Evolutionary conservation across 2,797 vertebrate genomes (phyloP).

Genomic region (Cirrhinus mrigala): DNA sequence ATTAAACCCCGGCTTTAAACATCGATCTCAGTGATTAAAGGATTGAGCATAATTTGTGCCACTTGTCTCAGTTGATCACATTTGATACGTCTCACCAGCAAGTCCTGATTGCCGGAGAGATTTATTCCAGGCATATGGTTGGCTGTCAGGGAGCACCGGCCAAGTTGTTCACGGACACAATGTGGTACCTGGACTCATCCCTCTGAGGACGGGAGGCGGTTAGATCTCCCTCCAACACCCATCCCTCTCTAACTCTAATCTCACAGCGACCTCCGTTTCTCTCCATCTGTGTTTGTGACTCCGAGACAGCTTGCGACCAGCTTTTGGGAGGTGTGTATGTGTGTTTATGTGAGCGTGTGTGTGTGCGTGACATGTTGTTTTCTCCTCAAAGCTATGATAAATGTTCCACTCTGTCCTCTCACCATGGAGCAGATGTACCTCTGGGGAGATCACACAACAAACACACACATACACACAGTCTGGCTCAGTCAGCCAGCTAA

Average conservation of each 20-base stretch:
- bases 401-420: conserved; percentile 55
- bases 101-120: conserved; percentile 17
- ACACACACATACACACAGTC: conserved; percentile 39
- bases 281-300: conserved; percentile 52
- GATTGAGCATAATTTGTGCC: conserved; percentile 17
- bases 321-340: conserved; percentile 31
- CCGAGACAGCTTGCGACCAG: conserved; percentile 42
- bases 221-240: conserved; percentile 26
- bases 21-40: conserved; percentile 25
- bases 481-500: conserved; percentile 44
- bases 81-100: background rate
- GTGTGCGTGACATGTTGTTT: conserved; percentile 33
- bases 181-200: conserved; percentile 18
- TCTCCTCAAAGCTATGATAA: conserved; percentile 58
- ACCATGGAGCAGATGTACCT: conserved; percentile 53
- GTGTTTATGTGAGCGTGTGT: conserved; percentile 35
- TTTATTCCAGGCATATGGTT: conserved; percentile 39
- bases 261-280: conserved; percentile 31
- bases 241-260: conserved; percentile 46
- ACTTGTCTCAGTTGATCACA: conserved; percentile 40
- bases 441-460: conserved; percentile 45
- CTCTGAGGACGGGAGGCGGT: conserved; percentile 20
- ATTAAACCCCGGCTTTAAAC: conserved; percentile 23
- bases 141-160: conserved; percentile 23
- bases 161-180: conserved; percentile 24